Base-by-base conservation (phyloP, 2,888 invertebrate species). In the Cyrtodaria siliqua region DNA sequence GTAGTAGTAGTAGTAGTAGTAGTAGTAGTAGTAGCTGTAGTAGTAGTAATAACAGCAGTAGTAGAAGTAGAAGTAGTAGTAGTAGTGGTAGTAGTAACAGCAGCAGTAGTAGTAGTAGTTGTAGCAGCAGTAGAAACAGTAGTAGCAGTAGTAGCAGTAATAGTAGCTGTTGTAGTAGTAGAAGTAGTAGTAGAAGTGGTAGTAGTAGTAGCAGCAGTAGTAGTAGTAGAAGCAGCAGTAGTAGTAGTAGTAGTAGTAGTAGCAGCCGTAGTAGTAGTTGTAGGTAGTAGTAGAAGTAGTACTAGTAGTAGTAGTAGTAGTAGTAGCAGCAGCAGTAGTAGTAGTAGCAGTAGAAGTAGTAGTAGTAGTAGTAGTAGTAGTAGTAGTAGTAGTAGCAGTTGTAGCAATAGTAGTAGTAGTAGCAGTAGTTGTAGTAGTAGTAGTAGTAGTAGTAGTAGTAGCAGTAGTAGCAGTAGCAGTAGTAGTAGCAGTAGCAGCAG, bases 1-100 rank as follows among this genome's bases (percentile, higher is more conserved):
- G n/a, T n/a, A n/a, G n/a, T n/a, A 56, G 56, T 66, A 67, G 59
- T 67, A 67, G 49, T 59, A 67, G 59, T 49, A 49, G 67, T 67
- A 67, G 49, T 59, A 67, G 50, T 59, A 59, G 59, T 59, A 59
- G 50, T 59, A 59, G 56, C 40, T 16, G 53, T 53, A 55, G 55
- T 33, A 9, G 53, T 55, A 49, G 26, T n/a, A n/a, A n/a, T n/a
- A 18, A n/a, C 20, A 44, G 44, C 44, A 42, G 60, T 40, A 60
- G 60, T 44, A 60, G 60, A 42, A 60, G 60, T 27, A 42, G 60
- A 42, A 60, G 20, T 23, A 42, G 60, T 40, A 60, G 42, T 42
- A 44, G 60, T 60, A 60, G 60, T 24, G 44, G 44, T 44, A 42
- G 44, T 23, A 60, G 44, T 60, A 60, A n/a, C n/a, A n/a, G n/a